Percentiles rank a stretch among this genome's conserved stretches.
Conservation (phyloP, 2,797 vertebrate genomes). For the Smutsia gigantea region DNA sequence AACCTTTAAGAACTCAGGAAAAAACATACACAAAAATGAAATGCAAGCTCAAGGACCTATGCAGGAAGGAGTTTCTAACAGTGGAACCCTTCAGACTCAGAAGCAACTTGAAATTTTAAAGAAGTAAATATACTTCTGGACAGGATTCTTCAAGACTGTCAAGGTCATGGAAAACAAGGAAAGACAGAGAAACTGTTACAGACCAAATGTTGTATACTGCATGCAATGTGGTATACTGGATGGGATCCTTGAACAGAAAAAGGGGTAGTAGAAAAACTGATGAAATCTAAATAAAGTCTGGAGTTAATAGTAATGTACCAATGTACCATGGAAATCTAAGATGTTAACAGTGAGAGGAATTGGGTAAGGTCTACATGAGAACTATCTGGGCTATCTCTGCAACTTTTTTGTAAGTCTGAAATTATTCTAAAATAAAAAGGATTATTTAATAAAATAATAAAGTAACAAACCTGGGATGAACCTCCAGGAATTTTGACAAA, state of each 20-base stretch:
- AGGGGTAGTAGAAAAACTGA: not conserved
- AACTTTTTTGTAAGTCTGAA: not conserved
- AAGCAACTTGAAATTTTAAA: conserved; percentile 13
- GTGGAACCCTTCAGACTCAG: not conserved
- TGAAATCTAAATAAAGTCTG: not conserved
- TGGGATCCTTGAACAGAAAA: not conserved
- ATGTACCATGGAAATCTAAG: not conserved
- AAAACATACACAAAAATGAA: not conserved
- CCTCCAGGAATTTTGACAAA: not conserved
- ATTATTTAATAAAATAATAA: not conserved
- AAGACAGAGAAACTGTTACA: not conserved
- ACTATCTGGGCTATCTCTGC: not conserved
- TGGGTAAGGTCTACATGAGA: not conserved
- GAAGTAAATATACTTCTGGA: not conserved
- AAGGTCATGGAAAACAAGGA: conserved; percentile 26
- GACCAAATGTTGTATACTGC: not conserved
- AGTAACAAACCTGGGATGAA: not conserved
- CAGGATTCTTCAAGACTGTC: not conserved
- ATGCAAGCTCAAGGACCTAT: not conserved
- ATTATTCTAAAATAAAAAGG: not conserved
- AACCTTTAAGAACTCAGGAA: not conserved
- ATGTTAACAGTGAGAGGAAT: not conserved
- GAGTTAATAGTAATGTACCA: not conserved
- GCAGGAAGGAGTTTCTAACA: not conserved
- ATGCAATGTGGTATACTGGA: not conserved